Conservation (phyloP, 2,797 vertebrate genomes). For the Erithacus rubecula region DNA sequence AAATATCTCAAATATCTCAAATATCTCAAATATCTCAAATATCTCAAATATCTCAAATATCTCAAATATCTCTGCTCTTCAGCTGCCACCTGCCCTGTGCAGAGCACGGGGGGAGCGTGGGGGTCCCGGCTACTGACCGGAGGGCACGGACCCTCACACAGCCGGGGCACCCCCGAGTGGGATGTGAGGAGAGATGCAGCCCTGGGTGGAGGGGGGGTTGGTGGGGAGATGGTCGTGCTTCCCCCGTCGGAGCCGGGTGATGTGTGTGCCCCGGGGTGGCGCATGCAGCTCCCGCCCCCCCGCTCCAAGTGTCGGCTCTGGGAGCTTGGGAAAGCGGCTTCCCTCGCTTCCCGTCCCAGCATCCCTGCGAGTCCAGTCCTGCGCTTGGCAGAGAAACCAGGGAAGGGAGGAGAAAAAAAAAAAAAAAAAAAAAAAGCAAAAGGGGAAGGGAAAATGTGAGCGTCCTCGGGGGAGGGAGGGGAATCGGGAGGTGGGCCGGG, state of each 20-base stretch:
- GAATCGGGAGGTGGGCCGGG: not conserved
- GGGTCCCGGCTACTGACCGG: not conserved
- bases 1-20: not conserved
- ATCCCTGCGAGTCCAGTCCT: constrained; percentile 13
- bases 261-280: not conserved
- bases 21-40: not conserved
- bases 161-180: not conserved
- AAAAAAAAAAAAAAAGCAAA: not conserved
- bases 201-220: not conserved
- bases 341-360: constrained; percentile 32
- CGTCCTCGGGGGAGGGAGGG: not conserved
- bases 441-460: not conserved
- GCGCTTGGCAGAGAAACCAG: not conserved
- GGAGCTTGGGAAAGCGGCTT: not conserved
- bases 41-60: not conserved
- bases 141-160: not conserved
- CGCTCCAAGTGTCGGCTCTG: not conserved
- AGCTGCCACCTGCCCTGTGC: not conserved
- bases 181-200: not conserved
- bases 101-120: not conserved
- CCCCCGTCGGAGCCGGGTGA: not conserved
- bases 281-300: not conserved
- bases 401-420: no score
- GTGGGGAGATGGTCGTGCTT: no score
- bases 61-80: not conserved